Evolutionary conservation across 2,888 invertebrate species (phyloP).

Genomic region (Lymantria dispar): DNA sequence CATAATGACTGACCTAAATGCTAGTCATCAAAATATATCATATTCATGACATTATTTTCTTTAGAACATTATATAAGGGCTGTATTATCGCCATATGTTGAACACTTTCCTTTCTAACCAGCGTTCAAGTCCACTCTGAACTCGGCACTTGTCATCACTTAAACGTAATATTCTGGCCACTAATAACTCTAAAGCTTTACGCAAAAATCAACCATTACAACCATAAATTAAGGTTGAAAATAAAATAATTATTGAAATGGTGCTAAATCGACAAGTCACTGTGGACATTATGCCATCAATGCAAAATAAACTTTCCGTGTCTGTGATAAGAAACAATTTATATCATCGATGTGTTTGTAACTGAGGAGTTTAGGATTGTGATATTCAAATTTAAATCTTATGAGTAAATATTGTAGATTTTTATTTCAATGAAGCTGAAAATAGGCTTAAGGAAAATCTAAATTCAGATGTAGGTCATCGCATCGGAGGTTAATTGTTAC

Average conservation of each 20-base stretch:
- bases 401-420: conserved; percentile 1
- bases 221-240: conserved; percentile 5
- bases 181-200: conserved; percentile 14
- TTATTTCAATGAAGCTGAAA: neutral
- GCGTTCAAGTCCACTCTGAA: conserved; percentile 30
- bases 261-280: conserved; percentile 31
- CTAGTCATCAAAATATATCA: conserved; percentile 18
- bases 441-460: conserved; percentile 35
- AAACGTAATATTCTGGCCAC: conserved; percentile 38
- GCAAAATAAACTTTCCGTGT: conserved; percentile 23
- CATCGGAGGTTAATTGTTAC: conserved; percentile 51
- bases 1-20: conserved; percentile 16
- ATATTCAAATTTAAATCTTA: too few species aligned
- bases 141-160: conserved; percentile 41
- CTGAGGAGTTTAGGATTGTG: conserved; percentile 7
- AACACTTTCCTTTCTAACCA: conserved; percentile 18
- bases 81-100: conserved; percentile 30
- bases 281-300: conserved; percentile 9
- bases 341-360: conserved; percentile 9
- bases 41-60: conserved; percentile 29
- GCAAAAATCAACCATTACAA: conserved; percentile 9
- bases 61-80: conserved; percentile 18
- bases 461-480: conserved; percentile 54
- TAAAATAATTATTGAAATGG: conserved; percentile 4
- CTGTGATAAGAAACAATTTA: conserved; percentile 28